These are phyloP conservation scores for Aradophagus sp. DNA, from an alignment of 1,140 invertebrate species.

Conservation along the genomic window DNA sequence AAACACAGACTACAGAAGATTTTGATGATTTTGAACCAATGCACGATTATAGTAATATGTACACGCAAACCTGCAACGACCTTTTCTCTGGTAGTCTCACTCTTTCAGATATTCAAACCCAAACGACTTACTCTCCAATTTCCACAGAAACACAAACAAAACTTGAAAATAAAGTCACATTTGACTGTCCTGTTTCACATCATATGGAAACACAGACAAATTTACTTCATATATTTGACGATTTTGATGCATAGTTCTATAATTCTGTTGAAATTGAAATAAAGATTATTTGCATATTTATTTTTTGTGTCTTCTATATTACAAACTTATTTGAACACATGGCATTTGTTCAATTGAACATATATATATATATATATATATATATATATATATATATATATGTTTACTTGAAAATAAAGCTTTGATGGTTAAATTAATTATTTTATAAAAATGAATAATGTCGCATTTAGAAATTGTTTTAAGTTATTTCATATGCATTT, in stretches of 20 bases:
- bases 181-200: constrained; percentile 51
- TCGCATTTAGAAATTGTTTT: no score
- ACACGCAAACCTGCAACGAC: constrained; percentile 79
- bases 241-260: constrained; percentile 58
- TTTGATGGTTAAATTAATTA: no score
- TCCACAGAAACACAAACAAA: constrained; percentile 73
- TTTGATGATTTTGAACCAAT: constrained; percentile 72
- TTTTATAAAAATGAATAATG: no score
- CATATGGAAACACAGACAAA: constrained; percentile 75
- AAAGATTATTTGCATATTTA: constrained; percentile 4
- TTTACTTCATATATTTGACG: constrained; percentile 69
- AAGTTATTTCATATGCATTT: no score
- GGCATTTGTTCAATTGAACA: no score
- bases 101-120: constrained; percentile 78
- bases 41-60: constrained; percentile 76
- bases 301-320: constrained; percentile 1
- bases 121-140: constrained; percentile 74
- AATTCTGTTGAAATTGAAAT: constrained; percentile 7
- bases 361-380: no score
- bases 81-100: constrained; percentile 75
- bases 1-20: constrained; percentile 74
- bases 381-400: no score
- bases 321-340: no score
- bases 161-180: constrained; percentile 50
- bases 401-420: no score